Percentiles rank a stretch among this genome's conserved stretches.
Conservation (phyloP, 2,113 vertebrate genomes). For the Phrynosoma blainvillii region DNA sequence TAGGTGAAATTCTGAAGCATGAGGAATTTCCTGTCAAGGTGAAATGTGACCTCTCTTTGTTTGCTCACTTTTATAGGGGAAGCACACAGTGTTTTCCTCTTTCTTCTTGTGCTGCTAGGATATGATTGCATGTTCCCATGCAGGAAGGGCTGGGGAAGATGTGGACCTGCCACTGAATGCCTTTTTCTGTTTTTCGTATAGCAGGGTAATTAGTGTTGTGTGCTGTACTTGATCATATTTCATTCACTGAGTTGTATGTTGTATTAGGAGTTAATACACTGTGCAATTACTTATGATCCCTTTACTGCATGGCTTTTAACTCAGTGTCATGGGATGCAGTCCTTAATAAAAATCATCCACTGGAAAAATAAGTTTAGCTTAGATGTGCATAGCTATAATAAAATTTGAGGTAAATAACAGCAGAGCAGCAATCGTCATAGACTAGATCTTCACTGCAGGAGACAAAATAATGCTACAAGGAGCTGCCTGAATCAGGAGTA, state of each 20-base stretch:
- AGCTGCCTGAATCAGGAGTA: constrained; percentile 6
- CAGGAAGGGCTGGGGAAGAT: background rate
- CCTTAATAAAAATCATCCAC: constrained; percentile 42
- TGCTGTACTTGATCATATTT: constrained; percentile 35
- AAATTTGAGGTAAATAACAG: constrained; percentile 53
- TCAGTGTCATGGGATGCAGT: constrained; percentile 23
- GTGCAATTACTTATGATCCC: constrained; percentile 28
- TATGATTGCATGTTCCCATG: background rate
- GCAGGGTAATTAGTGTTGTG: constrained; percentile 36
- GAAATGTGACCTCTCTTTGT: too few species aligned
- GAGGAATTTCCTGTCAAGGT: too few species aligned
- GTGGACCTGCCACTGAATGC: background rate
- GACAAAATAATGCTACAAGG: constrained; percentile 42
- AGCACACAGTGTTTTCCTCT: background rate
- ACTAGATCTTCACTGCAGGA: constrained; percentile 44
- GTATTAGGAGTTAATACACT: constrained; percentile 48
- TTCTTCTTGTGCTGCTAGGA: background rate
- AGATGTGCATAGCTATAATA: constrained; percentile 47
- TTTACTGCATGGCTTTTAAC: constrained; percentile 48
- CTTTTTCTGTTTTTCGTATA: constrained; percentile 43
- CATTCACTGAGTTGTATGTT: constrained; percentile 29
- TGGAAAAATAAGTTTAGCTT: constrained; percentile 46
- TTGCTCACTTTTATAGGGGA: background rate
- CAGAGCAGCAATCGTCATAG: constrained; percentile 42
- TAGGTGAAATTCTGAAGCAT: too few species aligned